A percentile compares a stretch with the other conserved stretches of the same genome.
Conservation (phyloP, 92 coral and sea anemone species). For the Muricea muricata region DNA sequence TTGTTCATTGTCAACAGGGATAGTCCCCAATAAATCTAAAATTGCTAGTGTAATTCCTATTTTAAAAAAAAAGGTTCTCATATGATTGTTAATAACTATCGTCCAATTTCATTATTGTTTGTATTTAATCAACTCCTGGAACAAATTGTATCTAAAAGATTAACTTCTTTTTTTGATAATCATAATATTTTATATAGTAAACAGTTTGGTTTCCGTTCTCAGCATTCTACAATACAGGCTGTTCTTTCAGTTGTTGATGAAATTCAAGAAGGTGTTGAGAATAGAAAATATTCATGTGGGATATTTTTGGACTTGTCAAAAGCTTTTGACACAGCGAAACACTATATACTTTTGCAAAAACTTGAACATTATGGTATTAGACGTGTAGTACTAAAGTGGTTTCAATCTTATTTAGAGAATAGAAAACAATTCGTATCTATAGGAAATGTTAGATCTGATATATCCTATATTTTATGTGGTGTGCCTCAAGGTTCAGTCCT, state of each 20-base stretch:
- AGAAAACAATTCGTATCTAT: background rate
- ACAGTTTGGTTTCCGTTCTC: too few relatives aligned
- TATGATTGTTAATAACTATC: too few relatives aligned
- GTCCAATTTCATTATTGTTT: too few relatives aligned
- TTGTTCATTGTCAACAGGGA: too few relatives aligned
- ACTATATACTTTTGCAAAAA: background rate
- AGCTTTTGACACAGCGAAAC: conserved; percentile 3
- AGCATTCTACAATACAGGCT: background rate
- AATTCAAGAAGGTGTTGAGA: background rate
- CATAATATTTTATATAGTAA: too few relatives aligned
- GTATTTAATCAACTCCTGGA: background rate
- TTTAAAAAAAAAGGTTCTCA: background rate
- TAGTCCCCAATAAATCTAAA: too few relatives aligned
- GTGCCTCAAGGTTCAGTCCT: background rate
- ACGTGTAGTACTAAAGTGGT: background rate
- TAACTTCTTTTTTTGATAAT: too few relatives aligned
- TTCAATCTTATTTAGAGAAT: background rate
- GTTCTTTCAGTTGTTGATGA: background rate
- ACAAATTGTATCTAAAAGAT: background rate
- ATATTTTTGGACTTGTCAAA: background rate
- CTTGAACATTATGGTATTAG: background rate
- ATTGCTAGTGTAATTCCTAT: background rate
- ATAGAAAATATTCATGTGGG: background rate
- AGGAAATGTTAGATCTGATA: background rate
- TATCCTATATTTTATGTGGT: background rate